Base-by-base conservation (phyloP, 2,888 invertebrate species). In the Mythimna albipuncta region DNA sequence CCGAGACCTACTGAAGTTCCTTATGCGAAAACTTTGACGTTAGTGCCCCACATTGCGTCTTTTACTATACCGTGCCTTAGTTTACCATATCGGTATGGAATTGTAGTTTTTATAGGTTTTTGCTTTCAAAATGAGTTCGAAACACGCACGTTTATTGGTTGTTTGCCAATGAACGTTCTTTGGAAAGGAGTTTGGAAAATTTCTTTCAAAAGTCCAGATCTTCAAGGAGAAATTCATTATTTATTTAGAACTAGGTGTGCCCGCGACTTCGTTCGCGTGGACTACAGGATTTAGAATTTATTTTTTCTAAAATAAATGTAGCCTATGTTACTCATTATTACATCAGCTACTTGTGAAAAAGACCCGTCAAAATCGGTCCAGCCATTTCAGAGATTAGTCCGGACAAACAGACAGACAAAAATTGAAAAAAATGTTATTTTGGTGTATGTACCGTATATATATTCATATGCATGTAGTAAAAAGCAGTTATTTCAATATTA, bases 1-100 rank as follows among this genome's bases (percentile, higher is more conserved):
- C 95, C 95, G 91, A 94, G 94, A 94, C 94, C 94, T 91, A 94
- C 91, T 93, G 90, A 85, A 90, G 90, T 91, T 90, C 85, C 89
- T 93, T 94, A 94, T 93, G 92, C 89, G 92, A 93, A 93, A 94
- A 94, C 89, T 95, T 94, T 94, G 93, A 95, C 95, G 95, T 95
- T 94, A 94, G 82, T 88, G 89, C 70, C 88, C 89, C 85, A 92
- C 85, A 91, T 92, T 88, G 81, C 85, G 76, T 73, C 86, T 77
- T 79, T 77, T 74, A 72, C 72, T 83, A 81, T 84, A 83, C 82
- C 82, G 59, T 75, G 75, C 69, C 84, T 72, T 54, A 70, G 72
- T 76, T 85, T 82, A 80, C 79, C 81, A 85, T 79, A 76, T 77
- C 69, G 69, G 10, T 71, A 21, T 52, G 44, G 11, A 61, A 72